These are phyloP conservation scores for Rhingia rostrata DNA, from an alignment of 2,888 invertebrate genomes.

Conservation along the genomic window DNA sequence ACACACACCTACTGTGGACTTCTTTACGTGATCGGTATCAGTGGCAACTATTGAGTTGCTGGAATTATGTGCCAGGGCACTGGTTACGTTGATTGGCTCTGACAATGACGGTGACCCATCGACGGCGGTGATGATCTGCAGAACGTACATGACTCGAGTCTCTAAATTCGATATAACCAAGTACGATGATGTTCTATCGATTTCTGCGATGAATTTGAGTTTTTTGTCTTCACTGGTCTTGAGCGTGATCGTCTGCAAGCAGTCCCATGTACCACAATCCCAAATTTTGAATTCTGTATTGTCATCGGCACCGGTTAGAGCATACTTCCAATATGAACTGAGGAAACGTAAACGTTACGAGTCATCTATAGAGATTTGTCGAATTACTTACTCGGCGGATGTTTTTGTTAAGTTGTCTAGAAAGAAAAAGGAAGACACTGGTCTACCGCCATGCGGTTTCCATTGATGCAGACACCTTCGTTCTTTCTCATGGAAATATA, in stretches of 20 bases:
- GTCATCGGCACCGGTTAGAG: constrained; percentile 94
- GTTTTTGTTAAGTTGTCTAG: constrained; percentile 94
- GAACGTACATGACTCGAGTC: constrained; percentile 91
- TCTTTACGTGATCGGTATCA: constrained; percentile 77
- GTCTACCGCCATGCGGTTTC: constrained; percentile 95
- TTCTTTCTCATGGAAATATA: constrained; percentile 88
- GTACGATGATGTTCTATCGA: constrained; percentile 94
- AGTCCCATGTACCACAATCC: constrained; percentile 97
- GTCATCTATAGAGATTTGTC: no score
- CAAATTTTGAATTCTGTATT: constrained; percentile 96
- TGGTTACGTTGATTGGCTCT: constrained; percentile 39
- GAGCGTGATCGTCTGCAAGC: constrained; percentile 93
- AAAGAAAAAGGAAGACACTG: constrained; percentile 95
- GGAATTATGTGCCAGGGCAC: constrained; percentile 57
- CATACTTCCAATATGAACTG: constrained; percentile 96
- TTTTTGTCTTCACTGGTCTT: constrained; percentile 74
- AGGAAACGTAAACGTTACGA: no score
- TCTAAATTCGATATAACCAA: constrained; percentile 94
- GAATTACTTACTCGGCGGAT: constrained; percentile 87
- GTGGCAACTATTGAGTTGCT: constrained; percentile 26
- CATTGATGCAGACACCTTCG: constrained; percentile 95
- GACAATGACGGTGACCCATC: constrained; percentile 76
- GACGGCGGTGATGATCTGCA: constrained; percentile 88
- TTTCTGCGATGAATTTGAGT: constrained; percentile 84
- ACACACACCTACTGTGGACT: constrained; percentile 83